Conservation (phyloP, 2,888 invertebrate genomes). For the Perithous albicinctus region DNA sequence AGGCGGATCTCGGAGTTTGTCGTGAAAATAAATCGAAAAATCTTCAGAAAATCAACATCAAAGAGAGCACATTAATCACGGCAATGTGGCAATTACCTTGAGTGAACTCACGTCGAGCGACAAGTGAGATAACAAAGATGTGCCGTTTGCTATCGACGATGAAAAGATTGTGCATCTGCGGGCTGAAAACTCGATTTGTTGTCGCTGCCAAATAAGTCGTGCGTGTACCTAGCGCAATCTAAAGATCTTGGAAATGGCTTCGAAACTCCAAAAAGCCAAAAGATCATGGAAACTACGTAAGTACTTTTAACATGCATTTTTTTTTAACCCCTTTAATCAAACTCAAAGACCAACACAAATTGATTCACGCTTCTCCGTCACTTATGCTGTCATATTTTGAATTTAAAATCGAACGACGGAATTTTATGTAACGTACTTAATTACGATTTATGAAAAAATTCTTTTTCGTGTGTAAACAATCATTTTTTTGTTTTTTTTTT, state of each 20-base stretch:
- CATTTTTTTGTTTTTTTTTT: background rate
- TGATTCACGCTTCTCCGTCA: background rate
- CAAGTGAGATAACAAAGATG: conserved; percentile 69
- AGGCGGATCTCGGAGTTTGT: conserved; percentile 72
- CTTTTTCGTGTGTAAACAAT: too few relatives aligned
- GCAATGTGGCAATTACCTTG: conserved; percentile 22
- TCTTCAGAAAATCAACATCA: conserved; percentile 30
- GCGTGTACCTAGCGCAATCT: conserved; percentile 70
- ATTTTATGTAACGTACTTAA: background rate
- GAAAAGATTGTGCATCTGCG: conserved; percentile 76
- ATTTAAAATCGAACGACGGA: background rate
- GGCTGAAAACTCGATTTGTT: conserved; percentile 77
- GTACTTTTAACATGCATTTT: conserved; percentile 82
- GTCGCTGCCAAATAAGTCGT: conserved; percentile 83
- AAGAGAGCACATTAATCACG: background rate
- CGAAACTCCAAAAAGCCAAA: conserved; percentile 85
- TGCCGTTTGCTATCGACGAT: conserved; percentile 74
- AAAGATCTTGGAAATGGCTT: conserved; percentile 80
- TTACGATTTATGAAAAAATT: too few relatives aligned
- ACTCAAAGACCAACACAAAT: background rate
- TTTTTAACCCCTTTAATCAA: conserved; percentile 9
- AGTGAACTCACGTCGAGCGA: background rate
- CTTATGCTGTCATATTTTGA: background rate
- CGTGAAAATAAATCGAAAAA: conserved; percentile 48
- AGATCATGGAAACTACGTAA: conserved; percentile 94